Evolutionary conservation across 2,797 vertebrate species (phyloP), one percentile per base, ranked within the genome.

Genomic region (Spinus pinus): DNA sequence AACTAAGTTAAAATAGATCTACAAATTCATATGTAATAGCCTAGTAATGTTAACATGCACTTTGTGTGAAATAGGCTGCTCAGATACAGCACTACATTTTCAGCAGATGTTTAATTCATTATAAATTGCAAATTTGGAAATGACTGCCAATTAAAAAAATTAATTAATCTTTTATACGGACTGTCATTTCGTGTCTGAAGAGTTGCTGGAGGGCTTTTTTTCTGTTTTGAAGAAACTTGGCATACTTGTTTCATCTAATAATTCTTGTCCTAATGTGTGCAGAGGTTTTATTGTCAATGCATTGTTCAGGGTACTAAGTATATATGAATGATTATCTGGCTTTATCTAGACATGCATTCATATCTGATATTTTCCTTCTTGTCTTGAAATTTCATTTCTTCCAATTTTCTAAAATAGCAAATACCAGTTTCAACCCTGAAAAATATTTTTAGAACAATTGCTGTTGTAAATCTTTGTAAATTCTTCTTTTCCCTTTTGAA

Each of bases 41-140:
- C 49, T 67, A n/a, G 25, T 86, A 57, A 77, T 37, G 28, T 71
- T 86, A 62, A 61, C 9, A 2, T 89, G 65, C n/a, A 37, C 25
- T 56, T 74, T 22, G 24, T 64, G 19, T 57, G 39, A 74, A 78
- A 74, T 82, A 49, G 17, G 22, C 28, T 93, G 90, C 41, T 94
- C 83, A 91, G 89, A 84, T 39, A 56, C 21, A 60, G 81, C 78
- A 93, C 66, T 79, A 81, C 84, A 88, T 66, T 94, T 97, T 85
- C 50, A 93, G 50, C 80, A 91, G 70, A 90, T 51, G 39, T 95
- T 90, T 94, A 87, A 90, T 41, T 94, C 82, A 42, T 80, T 90
- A 64, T 94, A 97, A 88, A 92, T 77, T 92, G 60, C 54, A 94
- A 95, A 96, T 97, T 97, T 89, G 77, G 75, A 91, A 83, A 83